A percentile compares a stretch with the other conserved stretches of the same genome.
phyloP scores from a whole-genome alignment of 2,113 vertebrate species.

The Calyptommatus sinebrachiatus region DNA sequence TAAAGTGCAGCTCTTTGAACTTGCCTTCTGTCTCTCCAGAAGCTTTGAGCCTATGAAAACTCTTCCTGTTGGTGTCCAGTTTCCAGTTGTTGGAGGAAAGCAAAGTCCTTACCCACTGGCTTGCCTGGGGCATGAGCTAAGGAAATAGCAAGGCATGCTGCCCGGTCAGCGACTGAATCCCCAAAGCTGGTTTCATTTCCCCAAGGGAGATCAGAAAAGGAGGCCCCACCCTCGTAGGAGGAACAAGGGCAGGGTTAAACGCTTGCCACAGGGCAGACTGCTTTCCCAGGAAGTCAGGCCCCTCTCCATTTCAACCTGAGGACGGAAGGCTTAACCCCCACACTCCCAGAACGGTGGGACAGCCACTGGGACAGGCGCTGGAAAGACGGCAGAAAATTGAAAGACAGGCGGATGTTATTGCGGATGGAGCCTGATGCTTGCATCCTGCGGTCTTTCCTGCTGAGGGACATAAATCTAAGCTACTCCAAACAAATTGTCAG shows the following conservation, averaged over 20 bases:
- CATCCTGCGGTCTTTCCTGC: background rate
- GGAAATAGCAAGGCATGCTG: background rate
- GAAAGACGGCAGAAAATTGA: background rate
- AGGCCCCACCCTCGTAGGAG: conserved; percentile 20
- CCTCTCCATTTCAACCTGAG: conserved; percentile 3
- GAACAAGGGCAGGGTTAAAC: conserved; percentile 22
- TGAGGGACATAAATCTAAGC: no score
- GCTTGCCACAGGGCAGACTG: conserved; percentile 13
- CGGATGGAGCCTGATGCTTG: background rate
- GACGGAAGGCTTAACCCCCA: background rate
- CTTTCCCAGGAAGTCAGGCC: conserved; percentile 12
- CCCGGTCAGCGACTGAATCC: background rate
- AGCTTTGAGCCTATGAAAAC: background rate
- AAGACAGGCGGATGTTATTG: background rate
- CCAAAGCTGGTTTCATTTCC: background rate
- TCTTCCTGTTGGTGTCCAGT: conserved; percentile 3
- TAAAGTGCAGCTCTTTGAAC: background rate
- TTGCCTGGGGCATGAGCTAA: no score
- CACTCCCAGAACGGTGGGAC: background rate
- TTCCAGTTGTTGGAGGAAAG: background rate
- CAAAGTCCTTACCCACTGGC: background rate
- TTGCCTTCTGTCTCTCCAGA: background rate
- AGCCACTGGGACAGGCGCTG: background rate
- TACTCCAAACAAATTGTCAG: no score
- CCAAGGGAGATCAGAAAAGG: background rate